phyloP scores from a whole-genome alignment of 2,113 vertebrate species.

The Lycocorax pyrrhopterus region DNA sequence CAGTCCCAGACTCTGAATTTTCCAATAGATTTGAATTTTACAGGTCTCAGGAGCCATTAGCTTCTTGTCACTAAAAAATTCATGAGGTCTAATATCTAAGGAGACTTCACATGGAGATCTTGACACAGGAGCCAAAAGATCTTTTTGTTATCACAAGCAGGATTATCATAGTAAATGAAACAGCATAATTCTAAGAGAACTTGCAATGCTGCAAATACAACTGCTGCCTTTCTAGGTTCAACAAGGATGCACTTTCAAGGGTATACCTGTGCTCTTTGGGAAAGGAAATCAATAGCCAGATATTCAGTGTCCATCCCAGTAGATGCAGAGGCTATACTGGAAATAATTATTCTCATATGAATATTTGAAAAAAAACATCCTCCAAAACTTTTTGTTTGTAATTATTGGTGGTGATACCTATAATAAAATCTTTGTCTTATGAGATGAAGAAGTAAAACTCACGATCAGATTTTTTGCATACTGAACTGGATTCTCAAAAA shows the following conservation, averaged over 20 bases:
- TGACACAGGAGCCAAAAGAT: background rate
- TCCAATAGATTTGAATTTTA: background rate
- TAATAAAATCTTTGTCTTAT: background rate
- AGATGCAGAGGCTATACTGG: background rate
- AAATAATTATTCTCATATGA: background rate
- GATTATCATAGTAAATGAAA: background rate
- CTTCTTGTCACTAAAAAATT: background rate
- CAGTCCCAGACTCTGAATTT: background rate
- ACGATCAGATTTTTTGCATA: background rate
- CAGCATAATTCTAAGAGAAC: background rate
- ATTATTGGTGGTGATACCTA: background rate
- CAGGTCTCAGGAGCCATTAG: background rate
- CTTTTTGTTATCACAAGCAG: background rate
- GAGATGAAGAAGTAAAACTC: background rate
- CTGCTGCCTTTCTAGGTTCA: background rate
- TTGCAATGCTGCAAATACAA: background rate
- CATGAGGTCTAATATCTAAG: background rate
- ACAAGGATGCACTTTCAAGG: background rate
- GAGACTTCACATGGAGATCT: background rate
- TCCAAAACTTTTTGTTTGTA: background rate
- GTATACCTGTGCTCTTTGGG: background rate
- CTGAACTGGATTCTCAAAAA: background rate
- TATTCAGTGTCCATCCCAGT: background rate
- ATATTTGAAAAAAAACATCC: background rate
- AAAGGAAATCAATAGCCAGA: background rate